phyloP scores from a whole-genome alignment of 2,888 invertebrate species.

The Hirtodrosophila confusa region DNA sequence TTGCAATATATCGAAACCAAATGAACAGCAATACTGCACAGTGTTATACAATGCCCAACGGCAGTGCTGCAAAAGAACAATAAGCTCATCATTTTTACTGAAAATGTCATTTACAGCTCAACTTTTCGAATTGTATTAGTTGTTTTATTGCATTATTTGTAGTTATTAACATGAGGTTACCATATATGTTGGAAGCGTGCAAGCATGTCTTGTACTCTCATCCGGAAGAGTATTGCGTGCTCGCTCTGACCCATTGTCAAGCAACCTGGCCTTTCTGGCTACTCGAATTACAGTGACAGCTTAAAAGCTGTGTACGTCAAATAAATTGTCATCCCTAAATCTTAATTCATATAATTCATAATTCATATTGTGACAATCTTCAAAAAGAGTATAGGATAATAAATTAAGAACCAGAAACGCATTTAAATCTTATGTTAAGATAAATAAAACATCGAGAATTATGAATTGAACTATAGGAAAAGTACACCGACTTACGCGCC shows the following conservation, averaged over 20 bases:
- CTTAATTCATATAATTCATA: no score
- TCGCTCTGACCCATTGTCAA: slow-evolving; percentile 35
- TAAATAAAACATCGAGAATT: neutral
- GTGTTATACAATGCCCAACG: neutral
- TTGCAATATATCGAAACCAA: neutral
- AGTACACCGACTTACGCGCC: slow-evolving; percentile 23
- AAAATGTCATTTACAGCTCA: neutral
- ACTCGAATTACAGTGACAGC: slow-evolving; percentile 32
- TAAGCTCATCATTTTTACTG: slow-evolving; percentile 1
- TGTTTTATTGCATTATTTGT: neutral
- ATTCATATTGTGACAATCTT: neutral
- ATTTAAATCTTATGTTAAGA: neutral
- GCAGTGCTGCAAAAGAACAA: slow-evolving; percentile 19
- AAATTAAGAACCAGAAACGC: neutral
- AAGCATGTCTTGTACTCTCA: slow-evolving; percentile 20
- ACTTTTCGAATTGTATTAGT: neutral
- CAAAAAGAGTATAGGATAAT: neutral
- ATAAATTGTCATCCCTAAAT: neutral
- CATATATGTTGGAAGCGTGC: neutral
- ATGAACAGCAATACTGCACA: neutral
- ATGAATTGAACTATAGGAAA: neutral
- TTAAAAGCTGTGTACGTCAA: slow-evolving; percentile 4
- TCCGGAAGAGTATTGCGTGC: slow-evolving; percentile 27
- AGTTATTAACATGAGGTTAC: neutral
- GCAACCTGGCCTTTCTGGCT: slow-evolving; percentile 23